Evolutionary conservation across 2,797 vertebrate genomes (phyloP).

Genomic region (Chaenodraco wilsoni): DNA sequence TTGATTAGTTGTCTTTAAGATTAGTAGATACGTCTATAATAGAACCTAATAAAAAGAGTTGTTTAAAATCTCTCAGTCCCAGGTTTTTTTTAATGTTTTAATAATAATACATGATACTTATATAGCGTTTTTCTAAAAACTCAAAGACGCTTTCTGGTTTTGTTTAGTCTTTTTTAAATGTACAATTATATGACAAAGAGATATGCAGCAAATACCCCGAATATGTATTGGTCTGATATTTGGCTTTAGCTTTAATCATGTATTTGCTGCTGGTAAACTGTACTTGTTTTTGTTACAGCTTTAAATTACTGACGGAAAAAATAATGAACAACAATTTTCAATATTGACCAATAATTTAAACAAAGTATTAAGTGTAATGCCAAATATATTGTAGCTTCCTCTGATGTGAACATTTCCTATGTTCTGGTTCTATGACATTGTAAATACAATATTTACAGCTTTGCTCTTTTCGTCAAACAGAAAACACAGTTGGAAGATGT

Average conservation of each 20-base stretch:
- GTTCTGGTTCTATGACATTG: neutral
- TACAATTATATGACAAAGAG: neutral
- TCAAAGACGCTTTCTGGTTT: too few relatives aligned
- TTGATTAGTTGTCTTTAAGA: neutral
- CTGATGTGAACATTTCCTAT: neutral
- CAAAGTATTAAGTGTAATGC: neutral
- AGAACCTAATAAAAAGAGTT: neutral
- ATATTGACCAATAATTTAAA: neutral
- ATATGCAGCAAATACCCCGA: neutral
- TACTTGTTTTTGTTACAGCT: neutral
- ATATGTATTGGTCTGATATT: neutral
- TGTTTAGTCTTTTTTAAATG: neutral
- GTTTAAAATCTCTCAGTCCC: neutral
- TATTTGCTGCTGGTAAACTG: neutral
- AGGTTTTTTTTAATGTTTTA: neutral
- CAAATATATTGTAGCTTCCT: neutral
- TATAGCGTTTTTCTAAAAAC: too few relatives aligned
- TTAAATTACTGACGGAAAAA: neutral
- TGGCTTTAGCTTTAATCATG: neutral
- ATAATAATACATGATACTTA: too few relatives aligned
- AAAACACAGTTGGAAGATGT: neutral
- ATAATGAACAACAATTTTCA: neutral
- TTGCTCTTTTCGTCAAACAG: neutral
- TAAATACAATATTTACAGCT: neutral
- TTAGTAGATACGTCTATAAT: neutral